Evolutionary conservation across 1,140 invertebrate species (phyloP).

Genomic region (Kradibia gibbosae): DNA sequence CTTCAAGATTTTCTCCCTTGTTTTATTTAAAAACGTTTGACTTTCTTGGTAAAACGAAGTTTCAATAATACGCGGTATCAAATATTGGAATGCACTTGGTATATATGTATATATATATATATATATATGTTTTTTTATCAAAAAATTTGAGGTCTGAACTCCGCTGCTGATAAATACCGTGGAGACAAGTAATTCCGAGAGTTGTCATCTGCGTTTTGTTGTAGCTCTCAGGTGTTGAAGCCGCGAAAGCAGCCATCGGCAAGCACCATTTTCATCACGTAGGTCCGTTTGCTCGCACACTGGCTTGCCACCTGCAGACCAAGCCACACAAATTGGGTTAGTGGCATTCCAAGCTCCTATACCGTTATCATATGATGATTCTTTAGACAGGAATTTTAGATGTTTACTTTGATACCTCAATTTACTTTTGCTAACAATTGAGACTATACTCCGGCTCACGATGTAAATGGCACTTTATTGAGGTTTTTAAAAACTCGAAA

Average conservation of each 20-base stretch:
- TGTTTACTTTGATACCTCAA: slow-evolving; percentile 49
- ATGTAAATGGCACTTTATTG: slow-evolving; percentile 50
- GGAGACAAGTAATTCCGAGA: slow-evolving; percentile 66
- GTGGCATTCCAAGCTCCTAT: slow-evolving; percentile 64
- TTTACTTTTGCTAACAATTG: slow-evolving; percentile 49
- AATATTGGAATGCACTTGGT: slow-evolving; percentile 41
- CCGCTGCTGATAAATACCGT: slow-evolving; percentile 74
- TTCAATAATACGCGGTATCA: slow-evolving; percentile 44
- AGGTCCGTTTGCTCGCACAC: slow-evolving; percentile 61
- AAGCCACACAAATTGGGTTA: slow-evolving; percentile 75
- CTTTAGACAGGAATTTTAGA: slow-evolving; percentile 49
- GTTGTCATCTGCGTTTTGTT: slow-evolving; percentile 46
- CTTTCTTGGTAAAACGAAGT: slow-evolving; percentile 43
- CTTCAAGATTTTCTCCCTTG: slow-evolving; percentile 42
- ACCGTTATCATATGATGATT: slow-evolving; percentile 49
- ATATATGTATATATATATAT: slow-evolving; percentile 7
- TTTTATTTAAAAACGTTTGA: slow-evolving; percentile 40
- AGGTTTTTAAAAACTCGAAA: slow-evolving; percentile 45
- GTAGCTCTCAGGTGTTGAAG: slow-evolving; percentile 47
- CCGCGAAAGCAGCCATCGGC: slow-evolving; percentile 46
- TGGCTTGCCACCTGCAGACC: slow-evolving; percentile 73
- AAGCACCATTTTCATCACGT: slow-evolving; percentile 48
- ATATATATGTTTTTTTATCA: slow-evolving; percentile 24
- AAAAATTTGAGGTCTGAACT: slow-evolving; percentile 51
- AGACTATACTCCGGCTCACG: slow-evolving; percentile 49